phyloP scores from a whole-genome alignment of 1,140 invertebrate genomes.

The Drosophila oshimai region DNA sequence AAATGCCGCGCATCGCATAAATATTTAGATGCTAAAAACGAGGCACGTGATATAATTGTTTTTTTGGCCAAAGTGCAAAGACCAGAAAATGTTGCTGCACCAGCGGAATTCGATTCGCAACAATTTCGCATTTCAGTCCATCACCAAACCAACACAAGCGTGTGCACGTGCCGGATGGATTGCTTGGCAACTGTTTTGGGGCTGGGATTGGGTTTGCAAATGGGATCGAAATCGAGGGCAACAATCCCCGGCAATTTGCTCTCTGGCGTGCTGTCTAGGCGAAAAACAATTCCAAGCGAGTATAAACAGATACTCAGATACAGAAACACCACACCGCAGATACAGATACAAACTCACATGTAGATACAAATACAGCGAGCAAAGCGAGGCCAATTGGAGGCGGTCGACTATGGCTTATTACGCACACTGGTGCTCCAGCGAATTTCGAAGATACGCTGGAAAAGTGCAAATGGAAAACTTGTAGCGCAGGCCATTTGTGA shows the following conservation, averaged over 20 bases:
- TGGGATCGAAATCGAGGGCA: constrained; percentile 35
- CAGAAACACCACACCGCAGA: neutral
- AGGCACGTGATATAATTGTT: constrained; percentile 55
- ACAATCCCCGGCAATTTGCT: constrained; percentile 18
- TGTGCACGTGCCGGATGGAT: constrained; percentile 67
- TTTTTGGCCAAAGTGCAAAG: constrained; percentile 35
- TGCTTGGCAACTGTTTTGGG: constrained; percentile 56
- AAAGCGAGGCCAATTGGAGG: constrained; percentile 24
- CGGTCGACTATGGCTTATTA: constrained; percentile 5
- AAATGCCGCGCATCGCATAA: constrained; percentile 20
- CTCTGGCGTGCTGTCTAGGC: constrained; percentile 50
- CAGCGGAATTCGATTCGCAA: constrained; percentile 15
- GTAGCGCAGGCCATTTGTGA: neutral
- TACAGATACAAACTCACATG: neutral
- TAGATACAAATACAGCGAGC: constrained; percentile 2
- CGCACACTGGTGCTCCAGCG: constrained; percentile 10
- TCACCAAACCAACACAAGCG: constrained; percentile 48
- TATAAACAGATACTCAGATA: constrained; percentile 35
- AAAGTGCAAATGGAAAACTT: constrained; percentile 22
- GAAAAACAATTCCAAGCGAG: constrained; percentile 31
- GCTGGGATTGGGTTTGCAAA: constrained; percentile 1
- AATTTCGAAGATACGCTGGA: constrained; percentile 19
- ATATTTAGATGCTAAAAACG: constrained; percentile 2
- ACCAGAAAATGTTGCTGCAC: constrained; percentile 25
- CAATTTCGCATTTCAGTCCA: constrained; percentile 1